Evolutionary conservation across 23 tunicate genomes (phyloP), one percentile per base, ranked within the genome.

Genomic region (Halocynthia roretzi): DNA sequence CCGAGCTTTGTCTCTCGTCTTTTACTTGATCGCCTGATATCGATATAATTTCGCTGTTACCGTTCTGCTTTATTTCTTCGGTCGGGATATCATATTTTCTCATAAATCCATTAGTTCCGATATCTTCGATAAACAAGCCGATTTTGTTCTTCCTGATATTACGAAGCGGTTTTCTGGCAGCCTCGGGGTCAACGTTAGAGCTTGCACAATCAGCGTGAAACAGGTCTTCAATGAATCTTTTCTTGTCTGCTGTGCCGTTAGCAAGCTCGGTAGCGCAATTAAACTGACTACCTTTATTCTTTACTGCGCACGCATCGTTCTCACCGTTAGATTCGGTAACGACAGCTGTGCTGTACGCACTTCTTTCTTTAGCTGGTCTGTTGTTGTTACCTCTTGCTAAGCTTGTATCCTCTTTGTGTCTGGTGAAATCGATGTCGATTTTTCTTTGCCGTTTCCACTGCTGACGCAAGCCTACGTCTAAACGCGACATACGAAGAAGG

Each of bases 331-430:
- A 40, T 65, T 20, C 15, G 70, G 5, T 48, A 65, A 65, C 70
- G 70, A 65, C 70, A 65, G 70, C 70, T 65, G 70, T 65, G n/a
- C 31, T 65, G 10, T 40, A 9, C 70, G 19, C 22, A 65, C 70
- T 65, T 65, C 70, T 65, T 65, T 65, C 70, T 31, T 31, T 31
- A 31, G 44, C 44, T 31, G 44, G 44, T 31, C 44, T 31, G 22
- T 20, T 48, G 70, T 65, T 65, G 19, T 48, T 65, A 65, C 31
- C 70, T 15, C 31, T 65, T 31, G 44, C 44, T 31, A 31, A 31
- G 44, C 44, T 31, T 65, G 31, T 65, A 20, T 48, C 70, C 31
- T 65, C 70, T 65, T 65, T 48, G 19, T 65, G 70, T 15, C 48
- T 9, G 48, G 14, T 48, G 10, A 65, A 65, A 65, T 65, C 70